Conservation (phyloP, 1,140 invertebrate genomes). For the Hypothenemus hampei region DNA sequence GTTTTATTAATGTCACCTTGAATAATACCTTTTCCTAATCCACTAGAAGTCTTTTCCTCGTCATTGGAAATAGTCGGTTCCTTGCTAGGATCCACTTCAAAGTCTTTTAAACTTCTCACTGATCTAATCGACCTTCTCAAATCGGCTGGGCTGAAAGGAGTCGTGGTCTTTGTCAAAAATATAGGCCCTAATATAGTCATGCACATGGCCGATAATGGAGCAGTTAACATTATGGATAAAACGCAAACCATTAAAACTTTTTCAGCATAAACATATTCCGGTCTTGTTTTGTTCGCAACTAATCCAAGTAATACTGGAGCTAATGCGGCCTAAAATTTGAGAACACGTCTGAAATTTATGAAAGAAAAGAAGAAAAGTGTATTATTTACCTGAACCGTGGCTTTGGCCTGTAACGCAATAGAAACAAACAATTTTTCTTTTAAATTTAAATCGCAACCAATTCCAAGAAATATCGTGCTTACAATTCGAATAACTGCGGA, state of each 20-base stretch:
- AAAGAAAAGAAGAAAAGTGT: neutral
- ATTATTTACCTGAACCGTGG: constrained; percentile 73
- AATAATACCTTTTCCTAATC: neutral
- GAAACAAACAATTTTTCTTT: constrained; percentile 88
- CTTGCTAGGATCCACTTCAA: constrained; percentile 1
- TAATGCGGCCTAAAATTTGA: constrained; percentile 63
- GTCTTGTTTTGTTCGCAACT: constrained; percentile 49
- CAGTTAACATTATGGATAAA: constrained; percentile 86
- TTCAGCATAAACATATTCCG: constrained; percentile 53
- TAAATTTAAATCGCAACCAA: constrained; percentile 72
- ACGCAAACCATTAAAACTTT: constrained; percentile 69
- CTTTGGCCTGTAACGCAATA: constrained; percentile 90
- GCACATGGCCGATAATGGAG: constrained; percentile 81
- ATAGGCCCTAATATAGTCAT: constrained; percentile 75
- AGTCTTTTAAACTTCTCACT: constrained; percentile 6
- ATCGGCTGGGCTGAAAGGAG: neutral
- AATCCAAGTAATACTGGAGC: constrained; percentile 72
- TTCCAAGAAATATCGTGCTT: constrained; percentile 58
- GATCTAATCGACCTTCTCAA: constrained; percentile 1
- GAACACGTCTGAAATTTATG: neutral
- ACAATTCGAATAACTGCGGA: constrained; percentile 60
- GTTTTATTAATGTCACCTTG: neutral
- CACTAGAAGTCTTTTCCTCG: neutral
- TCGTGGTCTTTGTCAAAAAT: constrained; percentile 61
- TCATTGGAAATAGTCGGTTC: neutral